phyloP scores from a whole-genome alignment of 1,140 invertebrate species.

The Drepana arcuata region DNA sequence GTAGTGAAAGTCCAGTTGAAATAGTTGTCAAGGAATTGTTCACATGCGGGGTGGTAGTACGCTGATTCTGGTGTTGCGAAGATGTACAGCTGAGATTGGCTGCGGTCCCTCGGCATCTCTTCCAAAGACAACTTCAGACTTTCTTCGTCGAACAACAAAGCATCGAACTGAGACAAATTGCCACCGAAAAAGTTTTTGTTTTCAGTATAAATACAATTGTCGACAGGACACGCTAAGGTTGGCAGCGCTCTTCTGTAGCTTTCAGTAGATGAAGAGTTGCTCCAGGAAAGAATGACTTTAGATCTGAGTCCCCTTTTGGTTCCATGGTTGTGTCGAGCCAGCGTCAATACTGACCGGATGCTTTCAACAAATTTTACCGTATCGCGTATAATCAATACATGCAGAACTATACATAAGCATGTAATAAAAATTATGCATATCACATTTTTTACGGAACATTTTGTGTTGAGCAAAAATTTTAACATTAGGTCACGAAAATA shows the following conservation, averaged over 20 bases:
- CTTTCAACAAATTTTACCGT: constrained; percentile 3
- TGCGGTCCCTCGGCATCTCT: constrained; percentile 15
- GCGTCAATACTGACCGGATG: constrained; percentile 6
- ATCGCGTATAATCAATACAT: constrained; percentile 9
- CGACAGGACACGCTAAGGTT: constrained; percentile 17
- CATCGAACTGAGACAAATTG: constrained; percentile 33
- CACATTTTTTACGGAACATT: constrained; percentile 8
- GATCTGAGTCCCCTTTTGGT: not conserved
- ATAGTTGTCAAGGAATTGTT: constrained; percentile 31
- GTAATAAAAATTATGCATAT: constrained; percentile 6
- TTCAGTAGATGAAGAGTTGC: no score
- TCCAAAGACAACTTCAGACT: not conserved
- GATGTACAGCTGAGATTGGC: constrained; percentile 43
- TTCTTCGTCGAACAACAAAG: constrained; percentile 36
- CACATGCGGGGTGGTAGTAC: constrained; percentile 27
- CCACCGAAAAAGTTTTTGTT: constrained; percentile 15
- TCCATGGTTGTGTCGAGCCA: not conserved
- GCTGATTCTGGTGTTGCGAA: constrained; percentile 40
- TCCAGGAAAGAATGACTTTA: no score
- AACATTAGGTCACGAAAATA: no score
- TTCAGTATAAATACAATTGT: constrained; percentile 25
- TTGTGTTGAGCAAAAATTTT: constrained; percentile 6
- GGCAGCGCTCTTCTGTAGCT: no score
- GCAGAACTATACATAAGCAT: constrained; percentile 5
- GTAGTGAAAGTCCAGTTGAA: constrained; percentile 79